Base-by-base conservation (phyloP, 1,140 invertebrate species). In the Pseudoatta argentina region DNA sequence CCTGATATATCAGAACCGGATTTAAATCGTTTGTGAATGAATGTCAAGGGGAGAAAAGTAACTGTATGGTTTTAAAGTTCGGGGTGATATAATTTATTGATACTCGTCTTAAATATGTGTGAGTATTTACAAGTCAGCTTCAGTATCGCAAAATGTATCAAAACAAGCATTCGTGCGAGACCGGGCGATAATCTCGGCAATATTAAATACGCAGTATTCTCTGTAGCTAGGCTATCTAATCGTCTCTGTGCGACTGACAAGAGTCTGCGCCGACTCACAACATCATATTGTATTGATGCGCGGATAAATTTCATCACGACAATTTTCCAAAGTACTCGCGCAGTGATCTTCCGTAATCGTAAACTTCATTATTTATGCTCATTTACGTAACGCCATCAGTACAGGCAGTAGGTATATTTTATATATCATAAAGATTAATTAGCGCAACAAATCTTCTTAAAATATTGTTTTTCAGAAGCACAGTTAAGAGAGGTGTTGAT, bases 201-300 rank as follows among this genome's bases (percentile, higher is more conserved):
- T 89, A 73, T 89, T 89, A 83, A 89, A 78, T 73, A 78, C 87
- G 87, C 78, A 87, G 69, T 89, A 87, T 61, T 79, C 77, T 87
- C 24, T 66, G 63, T 69, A 63, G 14, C 71, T 61, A 66, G 82
- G 77, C 61, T 89, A 89, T 89, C 87, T 89, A 89, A 89, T 89
- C 88, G 78, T 89, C 55, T 69, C 21, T 21, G 39, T 89, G 86
- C 83, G 83, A 75, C 55, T 27, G 83, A 86, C 61, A 69, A 69
- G n/a, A 48, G 30, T 86, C 44, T 72, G 71, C 67, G 81, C 55
- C 76, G 73, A 88, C 61, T 79, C 71, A 55, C 55, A 53, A 21
- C 86, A 88, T 39, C 34, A 12, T 51, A 44, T 4, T 51, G 48
- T 30, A 34, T 3, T 8, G 44, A 24, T 27, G 51, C 14, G 30